phyloP scores from a whole-genome alignment of 2,113 vertebrate species.

The Esox niger region DNA sequence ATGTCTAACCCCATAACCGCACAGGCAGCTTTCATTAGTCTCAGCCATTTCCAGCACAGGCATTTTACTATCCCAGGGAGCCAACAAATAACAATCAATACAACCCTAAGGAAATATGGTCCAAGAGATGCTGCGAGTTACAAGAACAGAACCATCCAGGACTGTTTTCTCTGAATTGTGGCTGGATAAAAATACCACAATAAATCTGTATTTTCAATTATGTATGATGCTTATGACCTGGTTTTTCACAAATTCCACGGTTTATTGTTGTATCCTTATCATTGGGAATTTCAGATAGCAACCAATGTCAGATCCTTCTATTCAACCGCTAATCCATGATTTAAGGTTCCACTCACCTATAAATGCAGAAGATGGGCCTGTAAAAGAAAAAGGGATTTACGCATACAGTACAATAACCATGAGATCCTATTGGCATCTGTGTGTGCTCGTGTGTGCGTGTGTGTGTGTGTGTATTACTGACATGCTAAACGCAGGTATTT shows the following conservation, averaged over 20 bases:
- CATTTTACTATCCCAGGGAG: slow-evolving; percentile 46
- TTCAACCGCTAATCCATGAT: slow-evolving; percentile 13
- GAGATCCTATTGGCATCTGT: slow-evolving; percentile 39
- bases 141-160: slow-evolving; percentile 7
- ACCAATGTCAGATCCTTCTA: slow-evolving; percentile 42
- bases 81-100: slow-evolving; percentile 63
- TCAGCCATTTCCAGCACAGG: background rate
- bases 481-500: slow-evolving; percentile 55
- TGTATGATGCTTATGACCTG: no score
- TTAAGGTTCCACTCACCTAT: background rate
- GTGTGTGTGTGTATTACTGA: slow-evolving; percentile 35
- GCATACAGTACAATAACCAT: slow-evolving; percentile 10
- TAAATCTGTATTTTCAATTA: no score
- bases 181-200: no score
- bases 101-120: slow-evolving; percentile 57
- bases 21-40: background rate
- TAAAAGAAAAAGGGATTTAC: background rate
- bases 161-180: no score
- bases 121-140: slow-evolving; percentile 39
- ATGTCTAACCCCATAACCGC: background rate
- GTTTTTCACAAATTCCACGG: no score
- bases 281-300: slow-evolving; percentile 54
- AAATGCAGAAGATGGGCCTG: background rate
- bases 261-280: slow-evolving; percentile 14
- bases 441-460: background rate